Evolutionary conservation across 2,113 vertebrate genomes (phyloP).

Genomic region (Eupsittula cactorum): DNA sequence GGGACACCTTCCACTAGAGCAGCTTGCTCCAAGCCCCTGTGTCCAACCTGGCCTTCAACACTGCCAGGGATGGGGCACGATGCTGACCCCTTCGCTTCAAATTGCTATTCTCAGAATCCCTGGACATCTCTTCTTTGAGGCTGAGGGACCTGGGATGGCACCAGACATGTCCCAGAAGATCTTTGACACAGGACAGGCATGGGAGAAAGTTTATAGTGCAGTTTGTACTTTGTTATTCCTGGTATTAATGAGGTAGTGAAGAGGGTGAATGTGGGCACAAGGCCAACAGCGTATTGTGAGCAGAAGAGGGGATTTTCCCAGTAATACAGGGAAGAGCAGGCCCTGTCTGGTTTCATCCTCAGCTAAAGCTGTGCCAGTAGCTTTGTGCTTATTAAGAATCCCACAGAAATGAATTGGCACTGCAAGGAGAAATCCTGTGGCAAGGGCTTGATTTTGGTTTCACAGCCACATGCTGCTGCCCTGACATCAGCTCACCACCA

Average conservation of each 20-base stretch:
- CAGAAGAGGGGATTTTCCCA: constrained; percentile 45
- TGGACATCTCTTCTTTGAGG: background rate
- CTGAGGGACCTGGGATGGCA: background rate
- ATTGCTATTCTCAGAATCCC: background rate
- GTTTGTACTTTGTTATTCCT: background rate
- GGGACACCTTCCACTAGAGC: no score
- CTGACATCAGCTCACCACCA: background rate
- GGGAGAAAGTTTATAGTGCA: background rate
- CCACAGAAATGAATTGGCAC: background rate
- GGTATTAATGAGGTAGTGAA: background rate
- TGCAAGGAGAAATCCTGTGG: background rate
- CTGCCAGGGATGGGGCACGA: background rate
- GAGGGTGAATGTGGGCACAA: background rate
- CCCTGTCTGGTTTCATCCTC: background rate
- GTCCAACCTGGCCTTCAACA: background rate
- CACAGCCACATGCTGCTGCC: background rate
- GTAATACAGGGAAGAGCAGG: background rate
- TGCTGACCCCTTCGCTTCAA: background rate
- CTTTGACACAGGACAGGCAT: background rate
- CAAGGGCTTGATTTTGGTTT: background rate
- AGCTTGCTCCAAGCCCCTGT: background rate
- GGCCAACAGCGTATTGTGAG: background rate
- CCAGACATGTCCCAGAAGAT: background rate
- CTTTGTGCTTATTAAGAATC: background rate
- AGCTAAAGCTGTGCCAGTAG: background rate